Base-by-base conservation (phyloP, 1,140 invertebrate species). In the Doryteuthis pealeii region DNA sequence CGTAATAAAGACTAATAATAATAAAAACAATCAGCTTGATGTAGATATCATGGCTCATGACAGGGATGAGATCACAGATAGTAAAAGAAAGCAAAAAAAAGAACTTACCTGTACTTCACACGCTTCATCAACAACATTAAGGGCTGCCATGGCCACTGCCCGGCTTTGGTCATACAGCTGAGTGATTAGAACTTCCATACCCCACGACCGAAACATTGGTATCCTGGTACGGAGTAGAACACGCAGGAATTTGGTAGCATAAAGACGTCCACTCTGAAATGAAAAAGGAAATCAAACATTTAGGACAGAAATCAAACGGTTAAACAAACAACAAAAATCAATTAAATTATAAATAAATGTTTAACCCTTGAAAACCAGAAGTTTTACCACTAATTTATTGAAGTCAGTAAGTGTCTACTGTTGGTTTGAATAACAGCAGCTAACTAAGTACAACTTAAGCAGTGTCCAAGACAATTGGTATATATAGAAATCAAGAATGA, bases 11-110 rank as follows among this genome's bases (percentile, higher is more conserved):
- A 79, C 93, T n/a, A n/a, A n/a, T n/a, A n/a, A n/a, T n/a, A n/a
- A n/a, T 93, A 0, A 96, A 96, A 28, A 96, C 91, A 70, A 96
- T 94, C 32, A 99, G 89, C 86, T 98, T 98, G 0, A 96, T 92
- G 84, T 98, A 98, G 82, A 94, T 94, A 79, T 96, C 94, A 84
- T 96, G 94, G 80, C 93, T 93, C 1, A 94, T 94, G 15, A 91
- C 91, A n/a, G 92, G 91, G 1, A 95, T 93, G 70, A 97, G 86
- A 77, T 94, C 91, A 78, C 94, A 89, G 10, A 97, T 89, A 81
- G 93, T 95, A 85, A 73, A 81, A 66, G 77, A 67, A 67, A 70
- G 73, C 54, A 18, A 62, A 14, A 79, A 82, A n/a, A n/a, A n/a
- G 35, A 40, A 73, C 79, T 77, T 81, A 94, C 93, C 72, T 92